Base-by-base conservation (phyloP, 2,113 vertebrate species). In the Cygnus atratus region DNA sequence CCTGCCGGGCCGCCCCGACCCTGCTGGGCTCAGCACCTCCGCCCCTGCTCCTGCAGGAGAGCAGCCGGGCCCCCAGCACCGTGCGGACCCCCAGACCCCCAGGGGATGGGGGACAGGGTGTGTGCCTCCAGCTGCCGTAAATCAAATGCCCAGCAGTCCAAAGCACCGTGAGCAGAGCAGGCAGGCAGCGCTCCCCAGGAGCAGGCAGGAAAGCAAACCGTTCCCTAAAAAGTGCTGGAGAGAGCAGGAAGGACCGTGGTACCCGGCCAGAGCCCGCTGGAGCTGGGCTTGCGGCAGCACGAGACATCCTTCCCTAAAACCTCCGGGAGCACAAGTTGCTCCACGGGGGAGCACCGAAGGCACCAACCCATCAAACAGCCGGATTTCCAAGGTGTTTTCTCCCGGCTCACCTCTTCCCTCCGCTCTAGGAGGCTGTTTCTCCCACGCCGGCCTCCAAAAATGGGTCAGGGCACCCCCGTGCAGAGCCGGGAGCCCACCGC, bases 1-100 rank as follows among this genome's bases (percentile, higher is more conserved):
- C 20, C 52, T 29, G 39, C 14, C 16, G 14, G 3, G 4, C 0
- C 0, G 61, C 44, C 61, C 17, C n/a, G 17, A 24, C 62, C 37
- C 57, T 29, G 10, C 0, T 0, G 29, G n/a, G 61, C 67, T 3
- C 50, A 3, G 29, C 62, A 85, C 0, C 39, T 39, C 57, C 65
- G 37, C 9, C 62, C 37, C 54, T 16, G 44, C 67, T 46, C 24
- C 21, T 15, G 14, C 11, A 24, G 26, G 25, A 35, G 10, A 54
- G 18, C 48, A 13, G 48, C 68, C 25, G 16, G 37, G 55, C 15
- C 26, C 71, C 33, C 59, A 44, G n/a, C 37, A 44, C n/a, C 74
- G 46, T 25, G 11, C n/a, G 43, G 19, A 76, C 7, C n/a, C 59
- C 0, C 48, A 85, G 26, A 54, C 26, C 13, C 35, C 5, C 28